Evolutionary conservation across 2,888 invertebrate genomes (phyloP).

Genomic region (Tribolium freemani): DNA sequence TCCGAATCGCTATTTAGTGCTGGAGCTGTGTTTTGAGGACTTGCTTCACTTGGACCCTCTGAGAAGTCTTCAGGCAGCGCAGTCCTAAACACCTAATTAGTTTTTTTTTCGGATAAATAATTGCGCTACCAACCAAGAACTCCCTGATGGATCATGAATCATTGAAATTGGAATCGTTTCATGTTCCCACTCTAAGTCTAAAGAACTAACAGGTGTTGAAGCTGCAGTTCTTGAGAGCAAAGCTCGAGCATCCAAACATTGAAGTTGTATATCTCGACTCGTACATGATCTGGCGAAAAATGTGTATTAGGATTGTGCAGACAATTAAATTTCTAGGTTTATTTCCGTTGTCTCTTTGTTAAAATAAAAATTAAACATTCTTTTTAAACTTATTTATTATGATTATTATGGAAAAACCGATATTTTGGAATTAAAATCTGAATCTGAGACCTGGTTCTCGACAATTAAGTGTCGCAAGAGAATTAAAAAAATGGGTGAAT

Average conservation of each 20-base stretch:
- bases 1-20: constrained; percentile 65
- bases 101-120: no score
- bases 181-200: constrained; percentile 81
- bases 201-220: constrained; percentile 76
- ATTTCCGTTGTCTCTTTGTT: no score
- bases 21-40: constrained; percentile 55
- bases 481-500: no score
- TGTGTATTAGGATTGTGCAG: no score
- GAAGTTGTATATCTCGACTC: constrained; percentile 72
- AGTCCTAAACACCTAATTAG: constrained; percentile 49
- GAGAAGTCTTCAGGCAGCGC: constrained; percentile 57
- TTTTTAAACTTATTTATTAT: no score
- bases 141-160: constrained; percentile 63
- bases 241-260: constrained; percentile 73
- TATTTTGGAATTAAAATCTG: no score
- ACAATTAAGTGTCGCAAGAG: no score
- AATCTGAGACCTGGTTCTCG: no score
- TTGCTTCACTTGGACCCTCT: constrained; percentile 55
- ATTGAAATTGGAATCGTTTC: constrained; percentile 69
- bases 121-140: constrained; percentile 61
- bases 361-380: no score
- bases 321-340: no score
- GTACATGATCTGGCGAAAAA: constrained; percentile 57
- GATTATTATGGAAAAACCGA: no score
- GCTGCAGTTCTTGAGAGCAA: constrained; percentile 65